Base-by-base conservation (phyloP, 2,797 vertebrate genomes). In the Acipenser transmontanus region DNA sequence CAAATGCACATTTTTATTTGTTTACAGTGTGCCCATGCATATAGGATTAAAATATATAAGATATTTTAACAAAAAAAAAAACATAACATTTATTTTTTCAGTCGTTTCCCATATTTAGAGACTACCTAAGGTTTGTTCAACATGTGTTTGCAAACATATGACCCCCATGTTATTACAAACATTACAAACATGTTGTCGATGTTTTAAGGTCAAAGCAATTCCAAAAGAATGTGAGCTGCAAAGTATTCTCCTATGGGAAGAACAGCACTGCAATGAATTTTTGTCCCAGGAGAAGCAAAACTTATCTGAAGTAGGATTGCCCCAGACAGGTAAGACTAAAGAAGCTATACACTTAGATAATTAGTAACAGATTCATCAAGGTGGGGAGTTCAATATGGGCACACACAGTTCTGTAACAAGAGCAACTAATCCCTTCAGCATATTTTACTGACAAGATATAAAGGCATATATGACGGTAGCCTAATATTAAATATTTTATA, bases 201-300 rank as follows among this genome's bases (percentile, higher is more conserved):
- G 66, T 65, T 70, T 76, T 2, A 73, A 94, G 92, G 79, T 67
- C 4, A 76, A 76, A 34, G 72, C 82, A 3, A 34, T 34, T 34
- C 34, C 34, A 34, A 3, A 3, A 34, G 59, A 84, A 62, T 94
- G 93, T 34, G 85, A 91, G 11, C 82, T 92, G 57, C 77, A 89
- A 49, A 74, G 63, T 0, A 73, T 83, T 54, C 76, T 91, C 48
- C 69, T 72, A 54, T 89, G 75, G 63, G 93, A 93, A 11, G 83
- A 79, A 68, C 86, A 92, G 63, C 84, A 78, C 8, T 95, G 94
- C 67, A 68, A 71, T 17, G 75, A 85, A 50, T 76, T 73, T 6
- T 78, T 88, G 1, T 78, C 78, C 47, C 68, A 74, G 52, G 82
- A 86, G 3, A 73, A 68, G 6, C 70, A 63, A 51, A 84, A 81